Conservation (phyloP, 2,113 vertebrate species). For the Nerophis ophidion region DNA sequence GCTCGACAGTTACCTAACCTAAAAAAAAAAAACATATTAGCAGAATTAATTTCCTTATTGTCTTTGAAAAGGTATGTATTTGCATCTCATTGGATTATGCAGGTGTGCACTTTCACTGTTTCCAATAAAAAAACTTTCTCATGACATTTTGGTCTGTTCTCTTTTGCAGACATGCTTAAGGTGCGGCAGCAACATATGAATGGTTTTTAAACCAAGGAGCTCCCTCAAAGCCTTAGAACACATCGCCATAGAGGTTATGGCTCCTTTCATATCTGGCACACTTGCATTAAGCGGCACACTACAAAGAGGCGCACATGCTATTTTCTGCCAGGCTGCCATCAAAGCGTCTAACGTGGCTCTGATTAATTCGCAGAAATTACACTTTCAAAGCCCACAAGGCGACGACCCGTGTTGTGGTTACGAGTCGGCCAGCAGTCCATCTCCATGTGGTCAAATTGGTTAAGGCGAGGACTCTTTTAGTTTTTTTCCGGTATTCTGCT, state of each 20-base stretch:
- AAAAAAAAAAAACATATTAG: background rate
- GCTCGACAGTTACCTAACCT: background rate
- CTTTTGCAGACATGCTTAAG: background rate
- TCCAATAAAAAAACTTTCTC: slow-evolving; percentile 32
- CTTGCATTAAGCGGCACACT: slow-evolving; percentile 39
- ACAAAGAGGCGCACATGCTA: slow-evolving; percentile 38
- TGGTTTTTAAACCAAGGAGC: background rate
- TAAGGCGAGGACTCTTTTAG: too few species aligned
- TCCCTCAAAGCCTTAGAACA: slow-evolving; percentile 34
- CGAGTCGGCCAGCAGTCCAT: background rate
- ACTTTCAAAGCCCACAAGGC: slow-evolving; percentile 31
- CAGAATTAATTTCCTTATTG: background rate
- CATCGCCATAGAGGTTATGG: slow-evolving; percentile 22
- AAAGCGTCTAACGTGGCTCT: slow-evolving; percentile 45
- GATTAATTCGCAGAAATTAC: slow-evolving; percentile 49
- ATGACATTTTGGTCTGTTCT: slow-evolving; percentile 4
- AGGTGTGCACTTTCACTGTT: slow-evolving; percentile 3
- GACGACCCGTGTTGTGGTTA: slow-evolving; percentile 23
- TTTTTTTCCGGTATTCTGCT: too few species aligned
- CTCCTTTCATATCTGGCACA: slow-evolving; percentile 37
- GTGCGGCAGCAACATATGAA: slow-evolving; percentile 5
- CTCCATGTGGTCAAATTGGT: background rate
- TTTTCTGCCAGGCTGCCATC: slow-evolving; percentile 39
- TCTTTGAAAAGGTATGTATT: background rate
- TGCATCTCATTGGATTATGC: background rate